Evolutionary conservation across 2,888 invertebrate species (phyloP), one percentile per base, ranked within the genome.

Genomic region (Lymantria dispar): DNA sequence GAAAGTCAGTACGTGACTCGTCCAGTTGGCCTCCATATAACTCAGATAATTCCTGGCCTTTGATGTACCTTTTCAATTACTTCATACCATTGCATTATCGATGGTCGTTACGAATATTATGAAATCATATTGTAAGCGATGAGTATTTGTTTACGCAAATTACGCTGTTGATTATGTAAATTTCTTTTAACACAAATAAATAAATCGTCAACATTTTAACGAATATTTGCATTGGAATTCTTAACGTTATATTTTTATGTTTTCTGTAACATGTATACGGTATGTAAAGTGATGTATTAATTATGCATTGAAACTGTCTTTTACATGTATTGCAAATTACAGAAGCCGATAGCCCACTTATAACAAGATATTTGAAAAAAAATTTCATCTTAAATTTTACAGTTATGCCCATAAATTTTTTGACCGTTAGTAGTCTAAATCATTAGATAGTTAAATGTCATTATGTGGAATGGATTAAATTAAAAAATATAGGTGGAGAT

Each of bases 141-240:
- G 33, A 48, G n/a, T n/a, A 38, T 38, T 38, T 1, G 38, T 38
- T 38, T 38, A n/a, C 7, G 38, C 38, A n/a, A 38, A 1, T 38
- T 38, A 38, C 7, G 7, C 11, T 11, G 36, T 11, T 22, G 22
- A 22, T 22, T 65, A 71, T 64, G 64, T 44, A 65, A 69, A 65
- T 65, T 54, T 58, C 49, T n/a, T 58, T 61, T 48, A 22, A 38
- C 51, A 50, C 57, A 59, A 63, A 66, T 64, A 64, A 67, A 38
- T 38, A n/a, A 38, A 65, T 57, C 58, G 50, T 41, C 51, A 61
- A 59, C 65, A 64, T 65, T 70, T 62, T 60, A 62, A 50, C 55
- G 50, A 64, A 64, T 56, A 68, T 70, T 70, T 65, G 63, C 63
- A 65, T 71, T 48, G 64, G 60, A 57, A 71, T 71, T 61, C 44